These are phyloP conservation scores for Syrrhaptes paradoxus DNA, from an alignment of 2,113 vertebrate species.

Conservation along the genomic window DNA sequence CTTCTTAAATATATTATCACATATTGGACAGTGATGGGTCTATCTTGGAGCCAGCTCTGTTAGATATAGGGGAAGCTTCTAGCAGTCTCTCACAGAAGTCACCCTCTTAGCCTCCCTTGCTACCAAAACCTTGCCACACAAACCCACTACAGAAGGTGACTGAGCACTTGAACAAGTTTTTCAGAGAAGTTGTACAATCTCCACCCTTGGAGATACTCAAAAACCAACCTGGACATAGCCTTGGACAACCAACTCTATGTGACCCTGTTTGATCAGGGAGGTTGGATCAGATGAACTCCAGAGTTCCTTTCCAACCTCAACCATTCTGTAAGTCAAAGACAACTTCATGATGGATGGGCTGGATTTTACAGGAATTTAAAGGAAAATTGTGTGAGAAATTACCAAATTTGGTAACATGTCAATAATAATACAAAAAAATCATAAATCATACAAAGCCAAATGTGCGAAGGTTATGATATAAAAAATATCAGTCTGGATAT, in stretches of 20 bases:
- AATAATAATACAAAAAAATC: neutral
- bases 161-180: neutral
- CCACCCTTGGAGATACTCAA: neutral
- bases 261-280: neutral
- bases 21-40: too few species aligned
- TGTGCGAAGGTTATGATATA: neutral
- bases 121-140: too few species aligned
- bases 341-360: neutral
- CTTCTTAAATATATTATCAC: too few species aligned
- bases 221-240: neutral
- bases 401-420: neutral
- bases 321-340: neutral
- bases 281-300: neutral
- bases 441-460: neutral
- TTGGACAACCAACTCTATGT: neutral
- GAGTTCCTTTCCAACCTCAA: neutral
- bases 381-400: neutral
- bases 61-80: too few species aligned
- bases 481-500: neutral
- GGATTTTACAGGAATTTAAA: neutral
- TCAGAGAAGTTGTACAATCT: neutral
- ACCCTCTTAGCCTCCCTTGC: too few species aligned
- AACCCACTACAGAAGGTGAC: too few species aligned
- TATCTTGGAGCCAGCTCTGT: too few species aligned
- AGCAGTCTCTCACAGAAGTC: too few species aligned